Conservation (phyloP, 64 coral and sea anemone species). For the Actinia equina region DNA sequence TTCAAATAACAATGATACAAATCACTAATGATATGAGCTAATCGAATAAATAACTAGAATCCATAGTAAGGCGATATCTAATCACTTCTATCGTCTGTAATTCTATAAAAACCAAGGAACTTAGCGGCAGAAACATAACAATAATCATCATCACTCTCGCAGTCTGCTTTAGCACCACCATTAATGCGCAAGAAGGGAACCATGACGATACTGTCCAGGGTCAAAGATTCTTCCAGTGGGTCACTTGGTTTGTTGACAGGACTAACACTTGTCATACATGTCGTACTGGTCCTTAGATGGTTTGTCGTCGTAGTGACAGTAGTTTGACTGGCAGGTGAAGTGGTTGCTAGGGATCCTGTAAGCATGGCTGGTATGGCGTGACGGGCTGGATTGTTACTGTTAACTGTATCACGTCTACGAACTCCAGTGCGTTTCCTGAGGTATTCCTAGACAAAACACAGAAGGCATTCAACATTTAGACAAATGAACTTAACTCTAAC, state of each 20-base stretch:
- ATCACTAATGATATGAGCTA: too few species aligned
- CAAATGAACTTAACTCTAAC: too few species aligned
- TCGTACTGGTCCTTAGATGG: background rate
- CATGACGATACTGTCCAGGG: background rate
- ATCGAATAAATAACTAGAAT: too few species aligned
- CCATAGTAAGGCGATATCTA: background rate
- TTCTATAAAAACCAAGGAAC: slow-evolving; percentile 1
- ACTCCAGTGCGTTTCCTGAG: background rate
- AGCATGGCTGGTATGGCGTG: background rate
- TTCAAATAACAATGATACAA: too few species aligned
- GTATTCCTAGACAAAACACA: background rate
- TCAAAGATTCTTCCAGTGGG: background rate
- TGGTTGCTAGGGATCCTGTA: background rate
- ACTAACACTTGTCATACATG: background rate
- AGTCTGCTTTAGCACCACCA: background rate
- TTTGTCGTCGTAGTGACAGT: background rate
- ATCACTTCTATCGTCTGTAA: background rate
- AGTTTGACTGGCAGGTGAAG: background rate
- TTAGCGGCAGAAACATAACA: background rate
- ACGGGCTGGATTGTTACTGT: background rate
- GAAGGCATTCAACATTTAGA: background rate
- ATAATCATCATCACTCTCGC: background rate
- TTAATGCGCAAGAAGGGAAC: background rate
- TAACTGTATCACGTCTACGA: background rate
- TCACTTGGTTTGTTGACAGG: background rate